Evolutionary conservation across 2,888 invertebrate species (phyloP).

Genomic region (Rapana venosa): DNA sequence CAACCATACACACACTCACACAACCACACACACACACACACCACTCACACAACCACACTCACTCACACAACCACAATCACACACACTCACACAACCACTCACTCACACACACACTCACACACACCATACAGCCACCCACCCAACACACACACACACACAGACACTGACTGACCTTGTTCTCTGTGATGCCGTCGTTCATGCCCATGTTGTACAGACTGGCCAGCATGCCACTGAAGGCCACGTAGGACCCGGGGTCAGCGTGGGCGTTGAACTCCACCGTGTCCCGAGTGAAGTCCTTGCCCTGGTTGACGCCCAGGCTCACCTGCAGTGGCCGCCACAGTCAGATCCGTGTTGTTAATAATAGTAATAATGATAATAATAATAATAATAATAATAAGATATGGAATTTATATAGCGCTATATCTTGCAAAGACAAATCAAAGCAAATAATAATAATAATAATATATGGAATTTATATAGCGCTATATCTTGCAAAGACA

Average conservation of each 20-base stretch:
- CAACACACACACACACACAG: neutral
- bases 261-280: slow-evolving; percentile 94
- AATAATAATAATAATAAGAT: too few species aligned
- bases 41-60: neutral
- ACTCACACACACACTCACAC: slow-evolving; percentile 9
- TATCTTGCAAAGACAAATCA: too few species aligned
- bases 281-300: slow-evolving; percentile 94
- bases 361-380: too few species aligned
- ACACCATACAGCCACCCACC: neutral
- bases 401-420: too few species aligned
- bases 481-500: too few species aligned
- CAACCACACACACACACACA: neutral
- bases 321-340: slow-evolving; percentile 71
- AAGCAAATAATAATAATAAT: too few species aligned
- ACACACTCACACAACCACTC: slow-evolving; percentile 5
- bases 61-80: neutral
- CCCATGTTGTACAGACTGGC: slow-evolving; percentile 74
- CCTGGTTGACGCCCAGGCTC: slow-evolving; percentile 86
- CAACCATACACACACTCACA: neutral
- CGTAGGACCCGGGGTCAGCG: slow-evolving; percentile 96
- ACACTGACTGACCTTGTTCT: slow-evolving; percentile 67
- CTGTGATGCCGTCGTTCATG: slow-evolving; percentile 73
- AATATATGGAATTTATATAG: too few species aligned
- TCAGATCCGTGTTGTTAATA: too few species aligned
- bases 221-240: slow-evolving; percentile 90